phyloP scores from a whole-genome alignment of 2,113 vertebrate species.

The Cyanoderma ruficeps region DNA sequence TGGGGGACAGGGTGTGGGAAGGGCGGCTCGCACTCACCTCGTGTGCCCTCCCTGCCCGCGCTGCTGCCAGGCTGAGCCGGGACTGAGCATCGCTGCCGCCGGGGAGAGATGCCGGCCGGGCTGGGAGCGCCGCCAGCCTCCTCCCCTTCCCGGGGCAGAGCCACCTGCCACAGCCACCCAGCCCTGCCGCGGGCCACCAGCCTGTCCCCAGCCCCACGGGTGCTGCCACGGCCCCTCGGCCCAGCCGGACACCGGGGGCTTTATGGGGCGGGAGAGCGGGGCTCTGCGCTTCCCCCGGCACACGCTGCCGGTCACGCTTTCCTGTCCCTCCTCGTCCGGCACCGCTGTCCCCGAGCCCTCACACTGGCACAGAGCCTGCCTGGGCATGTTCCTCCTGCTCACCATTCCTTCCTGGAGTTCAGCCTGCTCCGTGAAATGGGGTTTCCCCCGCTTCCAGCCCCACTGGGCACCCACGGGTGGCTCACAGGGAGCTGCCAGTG shows the following conservation, averaged over 20 bases:
- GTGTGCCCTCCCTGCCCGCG: background rate
- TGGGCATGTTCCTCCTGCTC: background rate
- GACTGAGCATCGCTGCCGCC: constrained; percentile 38
- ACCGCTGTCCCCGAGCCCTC: background rate
- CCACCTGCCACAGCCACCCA: constrained; percentile 22
- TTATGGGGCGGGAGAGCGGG: background rate
- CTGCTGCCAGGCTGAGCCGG: constrained; percentile 20
- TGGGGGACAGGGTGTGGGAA: too few species aligned
- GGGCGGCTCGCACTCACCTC: background rate
- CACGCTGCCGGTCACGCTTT: background rate
- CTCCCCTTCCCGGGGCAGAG: constrained; percentile 59
- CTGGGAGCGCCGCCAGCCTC: constrained; percentile 35
- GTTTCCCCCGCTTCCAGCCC: background rate
- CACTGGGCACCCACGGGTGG: fast-evolving
- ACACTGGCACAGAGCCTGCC: background rate
- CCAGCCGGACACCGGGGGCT: background rate
- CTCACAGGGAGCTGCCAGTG: background rate
- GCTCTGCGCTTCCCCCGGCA: background rate
- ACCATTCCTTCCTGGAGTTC: background rate
- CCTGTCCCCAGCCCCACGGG: background rate
- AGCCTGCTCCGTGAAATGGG: fast-evolving
- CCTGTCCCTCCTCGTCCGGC: background rate
- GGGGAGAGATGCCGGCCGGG: background rate
- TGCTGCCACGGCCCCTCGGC: fast-evolving
- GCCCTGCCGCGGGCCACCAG: background rate